Evolutionary conservation across 2,888 invertebrate species (phyloP), one percentile per base, ranked within the genome.

Genomic region (Parnassius apollo): DNA sequence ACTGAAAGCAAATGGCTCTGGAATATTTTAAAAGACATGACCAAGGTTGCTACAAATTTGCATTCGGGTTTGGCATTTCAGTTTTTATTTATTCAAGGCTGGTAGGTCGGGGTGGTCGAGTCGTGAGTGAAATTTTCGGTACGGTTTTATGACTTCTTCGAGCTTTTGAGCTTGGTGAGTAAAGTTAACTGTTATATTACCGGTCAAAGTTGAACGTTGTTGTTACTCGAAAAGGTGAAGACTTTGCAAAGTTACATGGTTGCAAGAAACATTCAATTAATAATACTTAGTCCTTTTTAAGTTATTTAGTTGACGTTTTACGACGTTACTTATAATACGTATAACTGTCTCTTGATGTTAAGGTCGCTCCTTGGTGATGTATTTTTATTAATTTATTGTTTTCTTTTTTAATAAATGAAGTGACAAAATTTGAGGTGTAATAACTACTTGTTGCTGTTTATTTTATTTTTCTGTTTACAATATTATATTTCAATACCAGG

Each of bases 11-110:
- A 62, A 62, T 53, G 57, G 60, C 60, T 49, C 42, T 56, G 57
- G 64, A 64, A 64, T 64, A 64, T 64, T 64, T 60, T 64, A 64
- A 49, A 64, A 64, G 64, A 64, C 60, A 57, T 46, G 63, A 59
- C 64, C 64, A 64, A 64, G 64, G 64, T 64, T 60, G 59, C 52
- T 51, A 53, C 51, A 48, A 57, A 60, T 64, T 64, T 64, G 64
- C 64, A 64, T 64, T 64, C 53, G 60, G 49, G 60, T 42, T 58
- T 53, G 44, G 59, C 10, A 13, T 56, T 64, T 44, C 11, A 49
- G 55, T 57, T 56, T 59, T 64, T 59, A 64, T 64, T 64, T 64
- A 64, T 64, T 64, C 63, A 63, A 56, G 7, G 52, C 42, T 22
- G 51, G n/a, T 46, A 48, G 51, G 59, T 59, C 59, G 63, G 62